Base-by-base conservation (phyloP, 2,888 invertebrate species). In the Eupithecia subumbrata region DNA sequence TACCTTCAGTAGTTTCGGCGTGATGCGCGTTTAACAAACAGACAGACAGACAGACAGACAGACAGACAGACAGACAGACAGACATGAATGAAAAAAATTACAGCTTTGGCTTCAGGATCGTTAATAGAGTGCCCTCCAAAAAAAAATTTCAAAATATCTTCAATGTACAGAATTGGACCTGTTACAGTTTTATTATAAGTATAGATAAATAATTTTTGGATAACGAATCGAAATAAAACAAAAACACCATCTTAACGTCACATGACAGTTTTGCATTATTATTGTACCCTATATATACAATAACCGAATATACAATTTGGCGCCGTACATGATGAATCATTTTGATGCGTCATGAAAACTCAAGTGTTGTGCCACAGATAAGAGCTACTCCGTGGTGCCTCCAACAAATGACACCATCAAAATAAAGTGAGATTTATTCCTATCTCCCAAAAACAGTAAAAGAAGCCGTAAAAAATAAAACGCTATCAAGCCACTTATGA, bases 401-500 rank as follows among this genome's bases (percentile, higher is more conserved):
- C 40, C 71, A 69, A 76, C 69, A 76, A 76, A 76, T 72, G 72
- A 74, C 78, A 78, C 72, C 75, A 78, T 76, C 76, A 78, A 74
- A 73, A 70, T 76, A 78, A 78, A 78, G 74, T 78, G 45, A 78
- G 76, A 76, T 74, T 72, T 74, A 78, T 76, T 72, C 67, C 73
- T 78, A 78, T 76, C 78, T 72, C 60, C 76, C 60, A 70, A 72
- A 74, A 76, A 76, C 72, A 78, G 78, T 74, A 74, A 78, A 76
- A 75, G 67, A 60, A n/a, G 48, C 22, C 72, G 63, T 73, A 74
- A 77, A 79, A 76, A 78, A 79, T 74, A 76, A 78, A 76, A 73
- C 69, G 76, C 60, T 70, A 78, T 74, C 75, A 78, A 37, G 71
- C 78, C 73, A 78, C 77, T 79, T 78, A 79, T 71, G 72, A 71